Evolutionary conservation across 2,797 vertebrate genomes (phyloP).

Genomic region (Coilia nasus): DNA sequence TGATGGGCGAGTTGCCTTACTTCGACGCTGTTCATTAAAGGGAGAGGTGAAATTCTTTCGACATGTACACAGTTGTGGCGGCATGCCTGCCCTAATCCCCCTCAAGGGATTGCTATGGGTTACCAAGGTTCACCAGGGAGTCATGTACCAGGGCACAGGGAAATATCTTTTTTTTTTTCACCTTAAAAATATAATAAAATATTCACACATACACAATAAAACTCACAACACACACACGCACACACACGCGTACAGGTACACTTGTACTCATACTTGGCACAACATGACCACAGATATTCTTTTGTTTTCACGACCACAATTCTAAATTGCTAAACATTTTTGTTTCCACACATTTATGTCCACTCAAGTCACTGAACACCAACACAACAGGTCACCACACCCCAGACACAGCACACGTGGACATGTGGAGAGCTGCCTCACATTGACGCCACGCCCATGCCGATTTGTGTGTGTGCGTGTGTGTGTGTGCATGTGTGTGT

Average conservation of each 20-base stretch:
- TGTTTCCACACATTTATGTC: slow-evolving; percentile 4
- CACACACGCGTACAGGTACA: not conserved
- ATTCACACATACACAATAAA: not conserved
- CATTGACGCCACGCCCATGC: not conserved
- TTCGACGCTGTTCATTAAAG: not conserved
- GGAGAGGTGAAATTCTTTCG: not conserved
- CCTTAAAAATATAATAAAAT: not conserved
- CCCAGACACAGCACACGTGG: not conserved
- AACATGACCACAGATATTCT: not conserved
- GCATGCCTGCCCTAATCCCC: not conserved
- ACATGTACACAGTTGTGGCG: not conserved
- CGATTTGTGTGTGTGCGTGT: not conserved
- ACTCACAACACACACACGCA: not conserved
- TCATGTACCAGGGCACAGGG: not conserved
- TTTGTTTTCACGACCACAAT: slow-evolving; percentile 15
- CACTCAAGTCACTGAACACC: not conserved
- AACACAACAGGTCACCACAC: not conserved
- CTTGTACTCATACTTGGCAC: not conserved
- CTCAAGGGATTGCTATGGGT: not conserved
- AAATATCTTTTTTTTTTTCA: not conserved
- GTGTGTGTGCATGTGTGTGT: slow-evolving; percentile 9
- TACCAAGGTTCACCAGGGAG: not conserved
- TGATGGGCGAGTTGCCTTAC: not conserved
- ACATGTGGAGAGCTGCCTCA: slow-evolving; percentile 3
- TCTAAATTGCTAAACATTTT: not conserved